Percentiles rank a stretch among this genome's conserved stretches.
These are phyloP conservation scores for Sinelater perroti DNA, from an alignment of 2,888 invertebrate genomes.

Conservation along the genomic window DNA sequence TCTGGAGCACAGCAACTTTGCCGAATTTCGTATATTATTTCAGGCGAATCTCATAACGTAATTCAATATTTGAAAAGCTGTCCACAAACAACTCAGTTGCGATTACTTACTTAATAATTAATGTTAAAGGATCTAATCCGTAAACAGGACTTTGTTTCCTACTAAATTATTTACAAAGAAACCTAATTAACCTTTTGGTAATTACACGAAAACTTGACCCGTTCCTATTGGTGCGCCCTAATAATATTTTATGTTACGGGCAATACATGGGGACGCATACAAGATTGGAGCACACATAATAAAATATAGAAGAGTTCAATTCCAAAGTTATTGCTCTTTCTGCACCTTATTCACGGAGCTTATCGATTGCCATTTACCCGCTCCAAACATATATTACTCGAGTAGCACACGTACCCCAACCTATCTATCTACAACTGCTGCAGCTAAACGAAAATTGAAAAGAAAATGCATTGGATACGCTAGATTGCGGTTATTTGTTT, in stretches of 20 bases:
- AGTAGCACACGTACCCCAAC: conserved; percentile 42
- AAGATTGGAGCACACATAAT: conserved; percentile 34
- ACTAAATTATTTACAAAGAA: conserved; percentile 17
- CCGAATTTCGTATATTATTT: conserved; percentile 1
- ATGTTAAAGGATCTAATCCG: conserved; percentile 5
- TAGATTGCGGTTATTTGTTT: conserved; percentile 31
- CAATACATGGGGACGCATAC: conserved; percentile 9
- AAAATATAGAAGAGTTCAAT: conserved; percentile 44
- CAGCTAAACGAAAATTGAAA: conserved; percentile 40
- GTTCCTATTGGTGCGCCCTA: background rate
- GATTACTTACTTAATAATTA: conserved; percentile 12
- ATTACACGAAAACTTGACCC: conserved; percentile 7
- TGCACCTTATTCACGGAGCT: conserved; percentile 45
- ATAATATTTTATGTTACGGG: background rate
- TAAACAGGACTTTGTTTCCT: conserved; percentile 11
- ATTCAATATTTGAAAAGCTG: conserved; percentile 20
- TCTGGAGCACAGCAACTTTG: background rate
- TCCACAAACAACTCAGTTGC: conserved; percentile 5
- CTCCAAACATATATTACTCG: conserved; percentile 45
- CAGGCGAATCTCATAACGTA: conserved; percentile 5
- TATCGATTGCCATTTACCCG: conserved; percentile 49
- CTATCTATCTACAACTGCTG: conserved; percentile 40
- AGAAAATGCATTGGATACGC: conserved; percentile 34
- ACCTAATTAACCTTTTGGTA: conserved; percentile 19
- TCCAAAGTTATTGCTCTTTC: conserved; percentile 46